Conservation (phyloP, 2,888 invertebrate species). For the Ceraclea dissimilis region DNA sequence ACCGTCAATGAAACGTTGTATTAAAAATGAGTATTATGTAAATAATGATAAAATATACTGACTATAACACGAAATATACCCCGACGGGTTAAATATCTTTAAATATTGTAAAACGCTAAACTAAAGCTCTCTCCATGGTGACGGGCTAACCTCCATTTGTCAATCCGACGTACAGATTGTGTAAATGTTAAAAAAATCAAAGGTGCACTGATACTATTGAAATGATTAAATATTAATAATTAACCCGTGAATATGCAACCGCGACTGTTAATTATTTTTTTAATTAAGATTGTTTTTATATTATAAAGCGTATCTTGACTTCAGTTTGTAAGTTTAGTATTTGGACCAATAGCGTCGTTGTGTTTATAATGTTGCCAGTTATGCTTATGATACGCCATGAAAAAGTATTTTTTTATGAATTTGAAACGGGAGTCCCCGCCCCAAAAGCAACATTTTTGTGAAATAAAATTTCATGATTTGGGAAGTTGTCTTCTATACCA, state of each 20-base stretch:
- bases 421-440: no score
- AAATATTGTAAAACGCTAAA: conserved; percentile 28
- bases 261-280: not conserved
- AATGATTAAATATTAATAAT: not conserved
- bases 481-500: no score
- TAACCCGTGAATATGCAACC: not conserved
- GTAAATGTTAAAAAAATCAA: not conserved
- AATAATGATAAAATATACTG: conserved; percentile 9
- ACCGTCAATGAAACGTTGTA: not conserved
- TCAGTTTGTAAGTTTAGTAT: not conserved
- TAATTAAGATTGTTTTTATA: conserved; percentile 16
- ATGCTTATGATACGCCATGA: no score
- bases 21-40: not conserved
- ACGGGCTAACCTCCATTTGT: conserved; percentile 31
- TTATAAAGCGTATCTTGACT: conserved; percentile 16
- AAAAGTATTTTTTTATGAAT: no score
- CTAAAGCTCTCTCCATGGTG: conserved; percentile 50
- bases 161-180: not conserved
- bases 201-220: not conserved
- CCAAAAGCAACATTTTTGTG: no score
- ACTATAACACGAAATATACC: conserved; percentile 6
- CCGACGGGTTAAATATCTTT: conserved; percentile 4
- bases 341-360: not conserved
- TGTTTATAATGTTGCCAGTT: not conserved
- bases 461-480: no score